Conservation (phyloP, 2,113 vertebrate genomes). For the Syngnathus floridae region DNA sequence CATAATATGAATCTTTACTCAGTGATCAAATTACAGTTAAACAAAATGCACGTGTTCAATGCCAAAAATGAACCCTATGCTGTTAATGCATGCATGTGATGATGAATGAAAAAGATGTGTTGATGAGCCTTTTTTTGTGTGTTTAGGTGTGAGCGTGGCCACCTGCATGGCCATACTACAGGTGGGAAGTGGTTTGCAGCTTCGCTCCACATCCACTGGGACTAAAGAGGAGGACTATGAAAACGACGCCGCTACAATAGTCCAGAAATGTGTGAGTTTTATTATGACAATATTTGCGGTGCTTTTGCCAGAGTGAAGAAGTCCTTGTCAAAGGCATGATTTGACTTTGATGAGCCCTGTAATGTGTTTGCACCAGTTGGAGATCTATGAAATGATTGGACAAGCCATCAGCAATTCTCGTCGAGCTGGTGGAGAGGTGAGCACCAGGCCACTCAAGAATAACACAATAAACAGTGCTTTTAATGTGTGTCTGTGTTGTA, state of each 20-base stretch:
- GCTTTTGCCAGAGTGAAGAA: not conserved
- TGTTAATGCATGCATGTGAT: not conserved
- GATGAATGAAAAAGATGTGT: not conserved
- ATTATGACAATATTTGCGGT: not conserved
- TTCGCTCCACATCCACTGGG: constrained; percentile 86
- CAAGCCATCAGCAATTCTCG: constrained; percentile 93
- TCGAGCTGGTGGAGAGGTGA: constrained; percentile 92
- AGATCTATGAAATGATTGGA: constrained; percentile 99
- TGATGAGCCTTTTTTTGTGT: not conserved
- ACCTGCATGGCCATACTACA: constrained; percentile 98
- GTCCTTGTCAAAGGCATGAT: not conserved
- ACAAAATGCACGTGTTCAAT: not conserved
- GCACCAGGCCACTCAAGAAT: constrained; percentile 13
- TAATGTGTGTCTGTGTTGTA: not conserved
- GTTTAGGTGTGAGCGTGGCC: constrained; percentile 89
- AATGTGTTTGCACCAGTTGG: constrained; percentile 75
- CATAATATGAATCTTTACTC: not conserved
- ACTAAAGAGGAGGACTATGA: constrained; percentile 98
- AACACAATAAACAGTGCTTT: not conserved
- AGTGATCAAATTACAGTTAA: not conserved
- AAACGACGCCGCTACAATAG: constrained; percentile 95
- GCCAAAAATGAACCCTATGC: not conserved
- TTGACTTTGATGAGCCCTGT: not conserved
- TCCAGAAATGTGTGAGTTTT: constrained; percentile 95
- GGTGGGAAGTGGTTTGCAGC: constrained; percentile 88